phyloP scores from a whole-genome alignment of 1,140 invertebrate species.

The Drosophila orena region DNA sequence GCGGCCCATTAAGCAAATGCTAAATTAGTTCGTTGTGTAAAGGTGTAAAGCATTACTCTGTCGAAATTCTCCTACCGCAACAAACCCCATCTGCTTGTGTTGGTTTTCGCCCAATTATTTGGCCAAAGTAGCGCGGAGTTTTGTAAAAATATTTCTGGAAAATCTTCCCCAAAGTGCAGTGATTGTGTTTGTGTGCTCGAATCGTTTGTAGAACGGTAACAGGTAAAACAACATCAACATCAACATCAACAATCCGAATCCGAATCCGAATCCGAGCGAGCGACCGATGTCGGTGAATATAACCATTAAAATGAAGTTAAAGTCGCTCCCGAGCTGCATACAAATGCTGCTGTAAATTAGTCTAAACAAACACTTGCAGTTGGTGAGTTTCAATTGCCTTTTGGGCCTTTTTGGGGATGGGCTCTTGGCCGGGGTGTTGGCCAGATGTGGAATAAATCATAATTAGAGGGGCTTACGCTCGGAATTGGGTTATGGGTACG shows the following conservation, averaged over 20 bases:
- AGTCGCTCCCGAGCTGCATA: slow-evolving; percentile 43
- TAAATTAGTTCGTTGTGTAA: slow-evolving; percentile 15
- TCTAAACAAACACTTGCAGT: slow-evolving; percentile 19
- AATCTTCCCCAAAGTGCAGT: slow-evolving; percentile 35
- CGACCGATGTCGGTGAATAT: slow-evolving; percentile 36
- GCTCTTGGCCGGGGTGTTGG: not conserved
- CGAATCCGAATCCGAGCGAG: slow-evolving; percentile 13
- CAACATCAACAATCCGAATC: slow-evolving; percentile 29
- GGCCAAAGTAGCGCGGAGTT: slow-evolving; percentile 28
- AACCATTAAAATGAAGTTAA: slow-evolving; percentile 53
- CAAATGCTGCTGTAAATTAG: slow-evolving; percentile 61
- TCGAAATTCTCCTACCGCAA: slow-evolving; percentile 24
- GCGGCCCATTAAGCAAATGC: slow-evolving; percentile 50
- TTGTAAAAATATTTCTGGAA: slow-evolving; percentile 28
- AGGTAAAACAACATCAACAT: slow-evolving; percentile 35
- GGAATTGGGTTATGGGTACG: slow-evolving; percentile 32
- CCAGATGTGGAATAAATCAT: slow-evolving; percentile 37
- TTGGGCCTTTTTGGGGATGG: slow-evolving; percentile 15
- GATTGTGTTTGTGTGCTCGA: slow-evolving; percentile 37
- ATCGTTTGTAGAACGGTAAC: slow-evolving; percentile 68
- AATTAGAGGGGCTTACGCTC: slow-evolving; percentile 34
- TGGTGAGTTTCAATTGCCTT: slow-evolving; percentile 38
- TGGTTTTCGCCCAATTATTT: slow-evolving; percentile 22
- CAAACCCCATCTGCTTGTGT: slow-evolving; percentile 18
- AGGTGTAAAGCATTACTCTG: slow-evolving; percentile 39